Percentiles rank a stretch among this genome's conserved stretches.
phyloP scores from a whole-genome alignment of 2,797 vertebrate genomes.

The Sciaenops ocellatus region DNA sequence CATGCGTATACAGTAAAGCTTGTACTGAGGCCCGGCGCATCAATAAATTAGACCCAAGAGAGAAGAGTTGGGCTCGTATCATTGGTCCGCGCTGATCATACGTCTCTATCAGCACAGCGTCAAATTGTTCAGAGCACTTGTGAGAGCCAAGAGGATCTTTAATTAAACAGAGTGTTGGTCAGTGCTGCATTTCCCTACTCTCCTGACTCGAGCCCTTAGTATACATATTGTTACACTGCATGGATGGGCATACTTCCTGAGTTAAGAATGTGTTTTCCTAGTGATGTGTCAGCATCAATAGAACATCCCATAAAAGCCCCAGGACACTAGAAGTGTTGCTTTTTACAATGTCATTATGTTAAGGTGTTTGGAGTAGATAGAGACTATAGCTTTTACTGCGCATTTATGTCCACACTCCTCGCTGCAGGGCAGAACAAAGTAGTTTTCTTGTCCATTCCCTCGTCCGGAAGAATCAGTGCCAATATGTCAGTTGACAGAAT shows the following conservation, averaged over 20 bases:
- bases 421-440: conserved; percentile 47
- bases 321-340: conserved; percentile 53
- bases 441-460: conserved; percentile 61
- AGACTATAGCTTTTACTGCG: conserved; percentile 48
- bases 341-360: conserved; percentile 74
- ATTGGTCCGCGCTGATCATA: conserved; percentile 72
- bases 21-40: conserved; percentile 63
- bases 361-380: conserved; percentile 55
- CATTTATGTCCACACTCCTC: conserved; percentile 47
- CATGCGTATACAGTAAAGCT: conserved; percentile 67
- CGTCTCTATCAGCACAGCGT: conserved; percentile 72
- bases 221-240: conserved; percentile 50
- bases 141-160: conserved; percentile 77
- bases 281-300: conserved; percentile 67
- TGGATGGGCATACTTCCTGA: conserved; percentile 20
- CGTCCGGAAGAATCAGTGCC: conserved; percentile 61
- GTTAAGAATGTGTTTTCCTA: conserved; percentile 39
- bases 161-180: conserved; percentile 79
- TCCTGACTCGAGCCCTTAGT: conserved; percentile 27
- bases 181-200: conserved; percentile 60
- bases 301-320: conserved; percentile 63
- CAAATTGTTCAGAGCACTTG: conserved; percentile 77
- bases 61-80: conserved; percentile 65
- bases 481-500: conserved; percentile 73
- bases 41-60: conserved; percentile 82